Percentiles rank a stretch among this genome's conserved stretches.
phyloP scores from a whole-genome alignment of 2,888 invertebrate genomes.

The Zygaena filipendulae region DNA sequence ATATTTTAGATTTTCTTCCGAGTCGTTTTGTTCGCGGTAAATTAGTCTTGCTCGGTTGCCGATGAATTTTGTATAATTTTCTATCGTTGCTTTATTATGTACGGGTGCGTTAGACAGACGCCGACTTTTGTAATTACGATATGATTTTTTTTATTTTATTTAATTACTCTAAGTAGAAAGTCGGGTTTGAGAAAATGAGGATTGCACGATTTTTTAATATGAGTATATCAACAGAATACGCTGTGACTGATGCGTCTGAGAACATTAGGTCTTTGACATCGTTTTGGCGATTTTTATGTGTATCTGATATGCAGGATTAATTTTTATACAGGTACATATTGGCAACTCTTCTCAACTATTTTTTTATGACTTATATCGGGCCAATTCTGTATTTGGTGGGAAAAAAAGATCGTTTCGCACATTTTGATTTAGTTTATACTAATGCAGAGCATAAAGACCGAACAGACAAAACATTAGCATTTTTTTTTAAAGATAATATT shows the following conservation, averaged over 20 bases:
- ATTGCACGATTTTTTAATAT: slow-evolving; percentile 26
- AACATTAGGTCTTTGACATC: neutral
- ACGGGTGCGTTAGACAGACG: slow-evolving; percentile 13
- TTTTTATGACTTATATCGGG: too few relatives aligned
- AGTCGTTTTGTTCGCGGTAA: slow-evolving; percentile 57
- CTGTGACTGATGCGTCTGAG: slow-evolving; percentile 1
- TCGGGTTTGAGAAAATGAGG: slow-evolving; percentile 15
- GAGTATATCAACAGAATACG: neutral
- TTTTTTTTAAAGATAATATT: too few relatives aligned
- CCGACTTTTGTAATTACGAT: slow-evolving; percentile 20
- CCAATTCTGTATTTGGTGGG: too few relatives aligned
- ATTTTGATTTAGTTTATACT: too few relatives aligned
- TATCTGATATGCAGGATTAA: neutral
- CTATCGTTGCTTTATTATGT: slow-evolving; percentile 30
- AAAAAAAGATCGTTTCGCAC: too few relatives aligned
- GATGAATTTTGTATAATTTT: slow-evolving; percentile 45
- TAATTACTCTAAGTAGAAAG: slow-evolving; percentile 43
- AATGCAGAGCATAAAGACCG: too few relatives aligned
- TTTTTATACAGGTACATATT: too few relatives aligned
- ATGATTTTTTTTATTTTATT: slow-evolving; percentile 27
- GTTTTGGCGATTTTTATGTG: neutral
- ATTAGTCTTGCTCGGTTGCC: slow-evolving; percentile 55
- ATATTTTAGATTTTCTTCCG: slow-evolving; percentile 41
- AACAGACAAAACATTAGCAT: too few relatives aligned
- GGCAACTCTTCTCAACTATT: too few relatives aligned